phyloP scores from a whole-genome alignment of 1,140 invertebrate genomes.

The Holotrichia oblita region DNA sequence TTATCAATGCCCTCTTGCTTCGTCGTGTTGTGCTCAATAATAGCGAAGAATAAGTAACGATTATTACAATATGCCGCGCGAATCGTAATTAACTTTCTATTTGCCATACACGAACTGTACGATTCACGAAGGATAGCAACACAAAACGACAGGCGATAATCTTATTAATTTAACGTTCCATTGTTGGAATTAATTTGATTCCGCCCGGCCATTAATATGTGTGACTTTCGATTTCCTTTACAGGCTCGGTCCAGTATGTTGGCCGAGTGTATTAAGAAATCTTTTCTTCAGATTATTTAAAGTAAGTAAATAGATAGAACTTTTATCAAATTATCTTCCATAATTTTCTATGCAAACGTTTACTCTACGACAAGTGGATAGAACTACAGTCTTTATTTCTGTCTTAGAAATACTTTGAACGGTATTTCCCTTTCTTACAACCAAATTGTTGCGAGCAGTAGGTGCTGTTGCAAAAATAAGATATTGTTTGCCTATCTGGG shows the following conservation, averaged over 20 bases:
- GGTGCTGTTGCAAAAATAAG: too few relatives aligned
- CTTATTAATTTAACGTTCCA: conserved; percentile 31
- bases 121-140: neutral
- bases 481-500: too few relatives aligned
- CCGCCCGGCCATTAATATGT: conserved; percentile 17
- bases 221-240: conserved; percentile 21
- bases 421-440: too few relatives aligned
- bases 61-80: neutral
- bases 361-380: too few relatives aligned
- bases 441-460: too few relatives aligned
- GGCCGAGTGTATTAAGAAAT: too few relatives aligned
- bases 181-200: conserved; percentile 34
- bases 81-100: conserved; percentile 31
- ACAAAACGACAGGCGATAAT: neutral
- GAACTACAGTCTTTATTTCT: too few relatives aligned
- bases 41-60: neutral
- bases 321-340: too few relatives aligned
- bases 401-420: too few relatives aligned
- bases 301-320: too few relatives aligned
- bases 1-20: neutral
- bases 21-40: neutral
- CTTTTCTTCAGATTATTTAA: too few relatives aligned
- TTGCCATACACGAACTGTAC: neutral
- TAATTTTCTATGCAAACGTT: too few relatives aligned
- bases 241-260: neutral